Evolutionary conservation across 2,888 invertebrate species (phyloP).

Genomic region (Macrosiphum euphorbiae): DNA sequence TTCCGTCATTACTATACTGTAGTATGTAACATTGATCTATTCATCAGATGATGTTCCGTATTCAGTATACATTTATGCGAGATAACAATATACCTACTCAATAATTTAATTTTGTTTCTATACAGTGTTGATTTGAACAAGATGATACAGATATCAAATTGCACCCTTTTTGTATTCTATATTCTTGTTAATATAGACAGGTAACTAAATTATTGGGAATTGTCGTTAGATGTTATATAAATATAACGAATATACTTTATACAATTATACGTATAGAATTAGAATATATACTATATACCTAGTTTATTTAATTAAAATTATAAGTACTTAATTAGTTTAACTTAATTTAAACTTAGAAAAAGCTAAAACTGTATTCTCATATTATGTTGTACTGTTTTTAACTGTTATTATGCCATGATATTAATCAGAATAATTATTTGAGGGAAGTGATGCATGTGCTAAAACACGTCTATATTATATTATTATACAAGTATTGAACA

Average conservation of each 20-base stretch:
- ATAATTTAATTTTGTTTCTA: not conserved
- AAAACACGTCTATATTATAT: not conserved
- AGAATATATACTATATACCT: not conserved
- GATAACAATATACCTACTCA: not conserved
- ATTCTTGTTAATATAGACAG: not conserved
- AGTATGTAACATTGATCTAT: not conserved
- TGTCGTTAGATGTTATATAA: not conserved
- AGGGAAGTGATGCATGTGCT: not conserved
- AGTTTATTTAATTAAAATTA: not conserved
- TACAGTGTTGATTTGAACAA: not conserved
- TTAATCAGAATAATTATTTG: slow-evolving; percentile 21
- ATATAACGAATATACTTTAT: not conserved
- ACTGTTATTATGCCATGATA: not conserved
- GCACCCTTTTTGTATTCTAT: not conserved
- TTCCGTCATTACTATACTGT: not conserved
- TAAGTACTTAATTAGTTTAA: not conserved
- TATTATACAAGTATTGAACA: slow-evolving; percentile 4
- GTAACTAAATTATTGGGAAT: not conserved
- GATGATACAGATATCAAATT: not conserved
- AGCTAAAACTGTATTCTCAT: not conserved
- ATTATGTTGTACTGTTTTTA: not conserved
- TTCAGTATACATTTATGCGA: not conserved
- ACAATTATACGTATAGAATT: not conserved
- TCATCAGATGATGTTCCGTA: too few species aligned
- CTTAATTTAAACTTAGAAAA: not conserved